These are phyloP conservation scores for Strigamia transsilvanica DNA, from an alignment of 2,888 invertebrate genomes.

Conservation along the genomic window DNA sequence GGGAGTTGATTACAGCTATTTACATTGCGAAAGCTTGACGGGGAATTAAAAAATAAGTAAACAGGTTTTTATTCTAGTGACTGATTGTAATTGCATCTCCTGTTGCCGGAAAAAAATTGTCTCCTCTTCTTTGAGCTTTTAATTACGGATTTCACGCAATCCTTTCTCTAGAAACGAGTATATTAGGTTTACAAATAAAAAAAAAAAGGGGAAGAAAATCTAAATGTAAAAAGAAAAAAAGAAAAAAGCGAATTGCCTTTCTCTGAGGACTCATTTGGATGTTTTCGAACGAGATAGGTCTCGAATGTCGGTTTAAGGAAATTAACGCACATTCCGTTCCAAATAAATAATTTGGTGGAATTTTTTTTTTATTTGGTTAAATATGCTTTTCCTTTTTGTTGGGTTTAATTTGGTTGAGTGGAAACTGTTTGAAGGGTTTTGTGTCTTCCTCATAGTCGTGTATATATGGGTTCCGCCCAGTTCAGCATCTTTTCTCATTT, in stretches of 20 bases:
- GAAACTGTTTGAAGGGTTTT: conserved; percentile 3
- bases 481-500: conserved; percentile 20
- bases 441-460: neutral
- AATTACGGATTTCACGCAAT: conserved; percentile 10
- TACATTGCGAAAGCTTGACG: neutral
- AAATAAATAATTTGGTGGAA: neutral
- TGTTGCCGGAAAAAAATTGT: neutral
- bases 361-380: conserved; percentile 3
- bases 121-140: neutral
- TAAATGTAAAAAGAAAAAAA: too few species aligned
- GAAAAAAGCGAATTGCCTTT: conserved; percentile 9
- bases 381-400: neutral
- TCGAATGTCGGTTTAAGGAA: conserved; percentile 4
- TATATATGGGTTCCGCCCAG: neutral
- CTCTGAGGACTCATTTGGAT: conserved; percentile 15
- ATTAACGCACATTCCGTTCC: conserved; percentile 14
- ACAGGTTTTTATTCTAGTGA: neutral
- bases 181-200: neutral
- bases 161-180: neutral
- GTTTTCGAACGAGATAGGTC: conserved; percentile 14
- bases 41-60: neutral
- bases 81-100: neutral
- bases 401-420: conserved; percentile 10
- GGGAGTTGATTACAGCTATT: conserved; percentile 3
- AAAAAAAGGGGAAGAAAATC: neutral